Evolutionary conservation across 2,888 invertebrate genomes (phyloP), one percentile per base, ranked within the genome.

Genomic region (Mongoloraphidia duomilia): DNA sequence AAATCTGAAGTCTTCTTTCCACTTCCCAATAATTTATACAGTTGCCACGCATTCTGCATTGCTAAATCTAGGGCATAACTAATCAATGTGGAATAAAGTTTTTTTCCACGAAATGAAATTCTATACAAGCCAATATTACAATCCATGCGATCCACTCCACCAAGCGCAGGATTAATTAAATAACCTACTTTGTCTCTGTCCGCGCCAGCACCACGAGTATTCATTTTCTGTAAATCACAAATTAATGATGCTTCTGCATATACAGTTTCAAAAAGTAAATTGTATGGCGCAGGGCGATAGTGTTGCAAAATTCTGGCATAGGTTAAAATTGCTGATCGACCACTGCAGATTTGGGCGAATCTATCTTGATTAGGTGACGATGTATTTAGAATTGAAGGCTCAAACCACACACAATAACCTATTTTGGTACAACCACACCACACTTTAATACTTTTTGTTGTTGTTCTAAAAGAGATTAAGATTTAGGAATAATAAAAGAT

Each of bases 351-450:
- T 10, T 47, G 50, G 35, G 46, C 47, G n/a, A 39, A 43, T 17
- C 45, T 46, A 33, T 47, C 46, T 4, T 12, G 14, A 37, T 34
- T 37, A 37, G 35, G 35, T 34, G 37, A 26, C 13, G 26, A 11
- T 26, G 26, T 17, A 42, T 42, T 42, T 10, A 9, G 33, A 42
- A 40, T 12, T 38, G 26, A 39, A 1, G 48, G 50, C 45, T 55
- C 52, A 47, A 55, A 55, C 55, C 55, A 55, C n/a, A 48, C 47
- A 41, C 55, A 55, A 43, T 55, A 55, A n/a, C 55, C 55, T n/a
- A 41, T 51, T 44, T 49, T 50, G 11, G 52, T 49, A 44, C 55
- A 55, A 5, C 51, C 55, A 12, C 52, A 53, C 53, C 53, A 55
- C 12, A 55, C 47, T 49, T 52, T 53, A 41, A 55, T 44, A 17